phyloP scores from a whole-genome alignment of 2,113 vertebrate genomes.

The Crotalus helleri region DNA sequence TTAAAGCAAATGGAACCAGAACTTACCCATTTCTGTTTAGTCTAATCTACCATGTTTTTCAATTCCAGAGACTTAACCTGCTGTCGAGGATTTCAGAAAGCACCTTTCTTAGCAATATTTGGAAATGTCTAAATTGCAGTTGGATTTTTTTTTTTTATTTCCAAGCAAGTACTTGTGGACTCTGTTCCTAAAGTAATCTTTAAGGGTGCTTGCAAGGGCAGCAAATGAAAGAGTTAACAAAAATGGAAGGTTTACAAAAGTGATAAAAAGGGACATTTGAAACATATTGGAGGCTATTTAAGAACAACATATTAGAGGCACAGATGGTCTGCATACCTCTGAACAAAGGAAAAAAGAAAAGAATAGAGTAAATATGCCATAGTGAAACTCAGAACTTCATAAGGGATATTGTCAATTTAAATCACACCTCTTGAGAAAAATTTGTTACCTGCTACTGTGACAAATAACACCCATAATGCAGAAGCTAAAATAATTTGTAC shows the following conservation, averaged over 20 bases:
- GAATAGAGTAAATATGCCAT: constrained; percentile 73
- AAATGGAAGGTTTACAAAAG: constrained; percentile 9
- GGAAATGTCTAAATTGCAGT: not conserved
- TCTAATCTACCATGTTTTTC: not conserved
- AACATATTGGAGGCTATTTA: constrained; percentile 60
- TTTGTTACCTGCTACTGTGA: constrained; percentile 59
- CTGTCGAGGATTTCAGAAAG: not conserved
- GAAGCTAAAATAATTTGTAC: constrained; percentile 33
- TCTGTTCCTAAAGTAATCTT: not conserved
- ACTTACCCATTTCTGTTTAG: not conserved
- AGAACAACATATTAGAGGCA: constrained; percentile 61
- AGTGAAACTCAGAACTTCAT: constrained; percentile 68
- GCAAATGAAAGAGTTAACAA: constrained; percentile 51
- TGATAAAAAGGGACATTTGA: constrained; percentile 33
- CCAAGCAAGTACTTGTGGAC: not conserved
- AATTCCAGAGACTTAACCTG: not conserved
- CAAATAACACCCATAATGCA: constrained; percentile 58
- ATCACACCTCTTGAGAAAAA: constrained; percentile 60
- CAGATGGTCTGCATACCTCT: constrained; percentile 75
- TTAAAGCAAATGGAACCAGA: not conserved
- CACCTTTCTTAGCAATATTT: not conserved
- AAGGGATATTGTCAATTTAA: constrained; percentile 68
- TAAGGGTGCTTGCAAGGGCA: constrained; percentile 36
- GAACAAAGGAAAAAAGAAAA: constrained; percentile 52
- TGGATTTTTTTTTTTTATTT: not conserved